Base-by-base conservation (phyloP, 2,888 invertebrate species). In the Conomelus anceps region DNA sequence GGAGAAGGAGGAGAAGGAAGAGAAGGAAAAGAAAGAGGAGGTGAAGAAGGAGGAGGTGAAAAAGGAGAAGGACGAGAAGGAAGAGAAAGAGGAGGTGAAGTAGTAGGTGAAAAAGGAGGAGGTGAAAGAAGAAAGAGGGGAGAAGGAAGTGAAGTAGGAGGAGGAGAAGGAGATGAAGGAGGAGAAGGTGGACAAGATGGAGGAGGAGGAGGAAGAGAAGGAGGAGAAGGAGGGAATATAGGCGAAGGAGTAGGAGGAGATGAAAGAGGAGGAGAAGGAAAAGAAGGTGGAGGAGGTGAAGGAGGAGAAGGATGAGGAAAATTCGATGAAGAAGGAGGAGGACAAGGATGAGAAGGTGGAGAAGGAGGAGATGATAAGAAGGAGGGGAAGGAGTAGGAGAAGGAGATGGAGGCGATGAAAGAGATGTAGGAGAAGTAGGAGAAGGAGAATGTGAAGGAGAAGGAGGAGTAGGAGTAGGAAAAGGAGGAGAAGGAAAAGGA, bases 21-120 rank as follows among this genome's bases (percentile, higher is more conserved):
- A 23, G 0, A 87, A 87, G 84, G 84, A 23, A 6, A 84, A 63
- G n/a, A 22, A 22, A 17, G 63, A 63, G 84, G 23, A 89, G 29
- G 84, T 87, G 87, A 84, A 89, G 41, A 87, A 89, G 29, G 84
- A 89, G 34, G 86, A 89, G 29, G 84, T 87, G 34, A 34, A 34
- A 17, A 34, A 34, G 34, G 13, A 34, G 34, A 34, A 17, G n/a
- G n/a, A n/a, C n/a, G 3, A 7, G 34, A 34, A 13, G 17, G 17
- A 13, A 17, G 34, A 13, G 17, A 1, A 13, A 34, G 9, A 13
- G 17, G 34, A 17, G 24, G 89, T 87, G n/a, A 41, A 86, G 13
- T 9, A 7, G 34, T 17, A 13, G 17, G 17, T 9, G 34, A 17
- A 13, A 34, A 1, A 13, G 17, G 9, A 13, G 17, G 34, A 17